phyloP scores from a whole-genome alignment of 2,888 invertebrate species.

The Sylvicola fuscatus region DNA sequence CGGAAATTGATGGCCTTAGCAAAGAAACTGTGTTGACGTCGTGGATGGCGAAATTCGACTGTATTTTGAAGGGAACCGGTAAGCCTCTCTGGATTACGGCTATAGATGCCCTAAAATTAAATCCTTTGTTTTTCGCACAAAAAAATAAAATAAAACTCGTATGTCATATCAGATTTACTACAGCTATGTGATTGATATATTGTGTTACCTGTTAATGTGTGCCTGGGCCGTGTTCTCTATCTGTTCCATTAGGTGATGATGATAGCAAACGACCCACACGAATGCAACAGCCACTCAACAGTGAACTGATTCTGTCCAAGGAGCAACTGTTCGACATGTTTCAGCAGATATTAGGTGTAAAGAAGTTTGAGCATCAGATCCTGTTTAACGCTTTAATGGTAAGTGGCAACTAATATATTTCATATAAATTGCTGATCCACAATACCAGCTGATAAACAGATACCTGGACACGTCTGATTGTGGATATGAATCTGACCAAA shows the following conservation, averaged over 20 bases:
- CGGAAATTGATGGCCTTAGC: constrained; percentile 97
- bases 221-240: neutral
- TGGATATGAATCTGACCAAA: too few species aligned
- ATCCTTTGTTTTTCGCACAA: too few species aligned
- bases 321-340: constrained; percentile 99
- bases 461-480: neutral
- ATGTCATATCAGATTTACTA: too few species aligned
- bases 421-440: too few species aligned
- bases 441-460: too few species aligned
- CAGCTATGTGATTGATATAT: constrained; percentile 1
- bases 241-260: constrained; percentile 58
- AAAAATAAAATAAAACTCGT: too few species aligned
- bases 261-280: constrained; percentile 70
- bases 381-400: constrained; percentile 95
- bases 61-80: constrained; percentile 79
- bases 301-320: constrained; percentile 89
- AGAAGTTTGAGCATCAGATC: constrained; percentile 99
- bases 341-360: constrained; percentile 93
- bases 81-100: too few species aligned
- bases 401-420: too few species aligned
- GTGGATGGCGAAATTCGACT: constrained; percentile 99
- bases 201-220: neutral
- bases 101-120: too few species aligned
- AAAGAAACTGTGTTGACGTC: constrained; percentile 97
- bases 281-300: constrained; percentile 75